Base-by-base conservation (phyloP, 2,888 invertebrate species). In the Nomada lathburiana region DNA sequence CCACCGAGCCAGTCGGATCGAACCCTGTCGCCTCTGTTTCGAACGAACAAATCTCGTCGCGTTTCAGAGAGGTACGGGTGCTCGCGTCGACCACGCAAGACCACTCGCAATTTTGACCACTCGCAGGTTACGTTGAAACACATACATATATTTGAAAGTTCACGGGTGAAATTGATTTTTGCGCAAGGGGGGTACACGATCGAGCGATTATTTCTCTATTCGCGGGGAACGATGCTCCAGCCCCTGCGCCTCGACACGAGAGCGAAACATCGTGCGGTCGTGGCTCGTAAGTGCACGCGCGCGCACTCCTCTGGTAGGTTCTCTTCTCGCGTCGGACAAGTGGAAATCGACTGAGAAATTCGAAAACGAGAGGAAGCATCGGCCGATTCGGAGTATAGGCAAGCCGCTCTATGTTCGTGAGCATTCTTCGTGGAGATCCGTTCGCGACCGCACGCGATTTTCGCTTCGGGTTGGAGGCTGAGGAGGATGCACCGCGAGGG, bases 1-100 rank as follows among this genome's bases (percentile, higher is more conserved):
- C 59, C 60, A 42, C 71, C 82, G 80, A 79, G 9, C 79, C 81
- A 79, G 81, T 79, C 79, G 81, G 70, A 42, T 13, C 73, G 50
- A 47, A 50, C 5, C 26, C 50, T 50, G 55, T 23, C 50, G 55
- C 5, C 52, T n/a, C 26, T 16, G 44, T 71, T 18, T 59, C 57
- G 23, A 44, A 26, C 63, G 63, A 63, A 23, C 29, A n/a, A 63
- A 53, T 18, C 42, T 57, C 47, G 47, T 2, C 13, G 47, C 47
- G 1, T 44, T 44, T 44, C 44, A 11, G 26, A 26, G 26, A 26
- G 26, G 26, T 26, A 26, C 26, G 26, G 26, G 26, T 26, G 26
- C 29, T 29, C 29, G 29, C 36, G 36, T 36, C 36, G 36, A 36
- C 36, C 36, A 1, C 36, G 18, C 18, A 18, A 57, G 57, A 57